Evolutionary conservation across 53 echinoderm and acorn worm genomes (phyloP), one percentile per base, ranked within the genome.

Genomic region (Actinopyga echinites): DNA sequence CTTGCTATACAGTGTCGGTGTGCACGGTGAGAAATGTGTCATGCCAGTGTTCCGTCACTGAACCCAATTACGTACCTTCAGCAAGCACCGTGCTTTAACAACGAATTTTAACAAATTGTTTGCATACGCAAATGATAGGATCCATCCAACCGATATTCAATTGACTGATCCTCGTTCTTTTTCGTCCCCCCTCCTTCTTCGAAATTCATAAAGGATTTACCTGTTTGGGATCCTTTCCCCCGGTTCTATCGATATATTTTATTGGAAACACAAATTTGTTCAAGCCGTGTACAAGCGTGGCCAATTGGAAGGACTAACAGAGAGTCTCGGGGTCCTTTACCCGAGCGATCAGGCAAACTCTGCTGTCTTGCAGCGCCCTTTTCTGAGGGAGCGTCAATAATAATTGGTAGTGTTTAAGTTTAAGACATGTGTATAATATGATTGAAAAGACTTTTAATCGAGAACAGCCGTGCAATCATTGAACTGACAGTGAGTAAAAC

Each of bases 81-180:
- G 17, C 49, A 49, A 62, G 62, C 62, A 62, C 30, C 30, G 56
- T 54, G 29, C 77, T 30, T 77, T 77, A 55, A 53, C 77, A 29
- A 77, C 30, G 49, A 77, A 29, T 77, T 77, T 56, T 77, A 77
- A 77, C 77, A 77, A 55, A 77, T 55, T 77, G 77, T 77, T 77
- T 56, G 77, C 32, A 54, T 52, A 56, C 77, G 32, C 54, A 77
- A 77, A 77, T 77, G 77, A 77, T 77, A 56, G 34, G 77, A 49
- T 17, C 49, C 49, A 15, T 49, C 17, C 49, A 49, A 49, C 49
- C 49, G 49, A 49, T 0, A 49, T 15, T 49, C 49, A 49, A 49
- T 49, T 49, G 49, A 49, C 49, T 49, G 49, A 49, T 49, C 49
- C 49, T 49, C 13, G 49, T 49, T 49, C 49, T 49, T 17, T 17